Base-by-base conservation (phyloP, 1,140 invertebrate species). In the Fopius arisanus region DNA sequence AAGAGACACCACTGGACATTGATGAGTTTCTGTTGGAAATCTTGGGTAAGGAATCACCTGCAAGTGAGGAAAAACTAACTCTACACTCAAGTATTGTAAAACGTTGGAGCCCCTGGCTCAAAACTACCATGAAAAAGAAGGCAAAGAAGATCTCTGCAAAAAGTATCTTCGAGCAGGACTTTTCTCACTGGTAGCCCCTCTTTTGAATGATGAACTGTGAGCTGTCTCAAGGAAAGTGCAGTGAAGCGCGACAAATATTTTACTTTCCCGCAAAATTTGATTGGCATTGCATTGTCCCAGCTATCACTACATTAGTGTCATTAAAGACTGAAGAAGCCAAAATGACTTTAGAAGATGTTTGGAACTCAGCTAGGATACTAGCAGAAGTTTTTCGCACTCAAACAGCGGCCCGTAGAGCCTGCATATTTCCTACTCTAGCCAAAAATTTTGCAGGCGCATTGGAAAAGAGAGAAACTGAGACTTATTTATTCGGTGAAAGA, bases 211-310 rank as follows among this genome's bases (percentile, higher is more conserved):
- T 1, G 76, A 73, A 29, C n/a, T 77, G 6, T 3, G 31, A 12
- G 41, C 54, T 10, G 68, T 2, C 54, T 73, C 3, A 65, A 68
- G 3, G 65, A 75, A 10, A 70, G 70, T 33, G 73, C 73, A 0
- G 70, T 67, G 7, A 67, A 28, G n/a, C 54, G 76, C 2, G 73
- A 77, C 41, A 70, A 62, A 37, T 75, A 75, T 31, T 70, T 77
- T 1, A 28, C 19, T 21, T 37, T 65, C 5, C 51, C 26, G 5
- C 73, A 77, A 29, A 70, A 77, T 28, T 23, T 72, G 19, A 33
- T 62, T 48, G 73, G 59, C 0, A 26, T 29, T n/a, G 67, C 28
- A 7, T 62, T 77, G 21, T 31, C 63, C 37, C 37, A 19, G 62
- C 69, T 0, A 51, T 74, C 26, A 62, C 40, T 14, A 9, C 65